These are phyloP conservation scores for Brachyptera risi DNA, from an alignment of 2,888 invertebrate species.

Conservation along the genomic window DNA sequence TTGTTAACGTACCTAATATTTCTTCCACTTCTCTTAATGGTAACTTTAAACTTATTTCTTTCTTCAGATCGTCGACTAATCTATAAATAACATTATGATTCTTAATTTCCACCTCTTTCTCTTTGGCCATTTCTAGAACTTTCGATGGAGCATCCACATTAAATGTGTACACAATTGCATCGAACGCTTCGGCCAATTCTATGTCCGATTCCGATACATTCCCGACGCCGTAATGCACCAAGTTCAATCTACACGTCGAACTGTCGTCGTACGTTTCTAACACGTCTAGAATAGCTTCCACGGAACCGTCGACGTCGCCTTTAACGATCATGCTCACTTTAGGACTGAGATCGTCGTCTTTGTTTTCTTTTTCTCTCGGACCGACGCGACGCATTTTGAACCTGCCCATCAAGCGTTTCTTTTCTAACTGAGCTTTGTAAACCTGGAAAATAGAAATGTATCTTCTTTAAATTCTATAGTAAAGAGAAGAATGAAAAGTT, in stretches of 20 bases:
- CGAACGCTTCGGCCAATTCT: slow-evolving; percentile 70
- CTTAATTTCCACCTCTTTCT: slow-evolving; percentile 56
- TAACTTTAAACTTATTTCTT: slow-evolving; percentile 67
- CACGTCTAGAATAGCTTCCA: slow-evolving; percentile 91
- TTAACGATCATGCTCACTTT: slow-evolving; percentile 60
- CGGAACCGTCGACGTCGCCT: slow-evolving; percentile 93
- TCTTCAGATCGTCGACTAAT: slow-evolving; percentile 82
- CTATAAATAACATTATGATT: slow-evolving; percentile 89
- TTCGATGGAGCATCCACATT: slow-evolving; percentile 59
- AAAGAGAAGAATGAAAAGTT: not conserved
- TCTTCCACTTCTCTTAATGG: slow-evolving; percentile 73
- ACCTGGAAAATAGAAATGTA: slow-evolving; percentile 39
- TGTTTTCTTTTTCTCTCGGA: slow-evolving; percentile 47
- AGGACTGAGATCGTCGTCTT: slow-evolving; percentile 50
- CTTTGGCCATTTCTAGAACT: slow-evolving; percentile 51
- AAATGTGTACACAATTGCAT: slow-evolving; percentile 84
- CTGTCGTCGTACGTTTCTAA: slow-evolving; percentile 75
- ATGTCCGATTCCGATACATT: slow-evolving; percentile 77
- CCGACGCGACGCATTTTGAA: slow-evolving; percentile 52
- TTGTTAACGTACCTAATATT: slow-evolving; percentile 57
- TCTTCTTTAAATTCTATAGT: not conserved
- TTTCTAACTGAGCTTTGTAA: slow-evolving; percentile 59
- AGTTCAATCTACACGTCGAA: slow-evolving; percentile 67
- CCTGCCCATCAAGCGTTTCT: slow-evolving; percentile 59
- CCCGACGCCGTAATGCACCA: slow-evolving; percentile 91